These are phyloP conservation scores for Cybosia mesomella DNA, from an alignment of 2,888 invertebrate species.

Conservation along the genomic window DNA sequence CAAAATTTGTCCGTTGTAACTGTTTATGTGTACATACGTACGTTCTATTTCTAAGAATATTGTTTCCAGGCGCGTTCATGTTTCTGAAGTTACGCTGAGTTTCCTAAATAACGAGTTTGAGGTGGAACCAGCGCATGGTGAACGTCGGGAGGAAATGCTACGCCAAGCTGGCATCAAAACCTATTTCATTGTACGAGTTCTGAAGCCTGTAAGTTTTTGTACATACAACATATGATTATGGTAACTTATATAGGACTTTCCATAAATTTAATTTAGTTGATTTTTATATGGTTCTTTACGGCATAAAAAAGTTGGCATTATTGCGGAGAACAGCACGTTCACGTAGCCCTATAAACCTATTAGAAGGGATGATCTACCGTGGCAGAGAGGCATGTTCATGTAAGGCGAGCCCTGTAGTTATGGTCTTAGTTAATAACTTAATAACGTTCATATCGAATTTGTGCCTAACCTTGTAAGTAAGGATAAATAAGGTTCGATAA, in stretches of 20 bases:
- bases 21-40: constrained; percentile 35
- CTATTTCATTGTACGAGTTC: constrained; percentile 95
- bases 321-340: neutral
- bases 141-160: constrained; percentile 96
- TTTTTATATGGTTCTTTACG: constrained; percentile 3
- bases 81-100: constrained; percentile 95
- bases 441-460: too few species aligned
- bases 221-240: neutral
- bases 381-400: too few species aligned
- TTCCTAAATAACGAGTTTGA: constrained; percentile 96
- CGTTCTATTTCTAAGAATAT: constrained; percentile 46
- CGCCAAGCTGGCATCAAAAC: constrained; percentile 96
- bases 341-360: neutral
- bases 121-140: constrained; percentile 96
- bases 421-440: too few species aligned
- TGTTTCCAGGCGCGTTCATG: constrained; percentile 93
- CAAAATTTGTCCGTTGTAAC: constrained; percentile 30
- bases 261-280: neutral
- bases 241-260: neutral
- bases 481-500: neutral
- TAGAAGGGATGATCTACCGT: neutral
- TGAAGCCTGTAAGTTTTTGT: constrained; percentile 90
- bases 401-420: too few species aligned
- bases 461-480: neutral
- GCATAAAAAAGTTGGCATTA: neutral